Evolutionary conservation across 2,888 invertebrate genomes (phyloP), one percentile per base, ranked within the genome.

Genomic region (Andrena trimmerana): DNA sequence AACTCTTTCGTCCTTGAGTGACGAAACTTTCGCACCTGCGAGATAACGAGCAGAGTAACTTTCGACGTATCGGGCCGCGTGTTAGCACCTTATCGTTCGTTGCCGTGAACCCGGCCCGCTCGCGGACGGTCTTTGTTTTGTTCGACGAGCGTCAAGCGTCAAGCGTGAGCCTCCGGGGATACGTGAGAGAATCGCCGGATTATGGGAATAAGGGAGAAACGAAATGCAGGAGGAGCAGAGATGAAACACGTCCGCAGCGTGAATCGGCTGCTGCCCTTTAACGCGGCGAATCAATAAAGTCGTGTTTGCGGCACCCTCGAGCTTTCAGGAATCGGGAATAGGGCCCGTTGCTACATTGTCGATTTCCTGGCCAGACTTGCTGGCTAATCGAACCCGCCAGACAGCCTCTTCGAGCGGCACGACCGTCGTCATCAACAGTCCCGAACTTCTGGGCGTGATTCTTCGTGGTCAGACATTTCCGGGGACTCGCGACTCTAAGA

Each of bases 291-390:
- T 92, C 92, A 90, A 92, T 92, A 92, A 88, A 88, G 84, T 82
- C 84, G 87, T 85, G 83, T 86, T 83, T 78, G 85, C 86, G 75
- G 83, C 86, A 92, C 90, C 92, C 88, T 91, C 92, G 90, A 91
- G 93, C 94, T 93, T 92, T 89, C 78, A 83, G 84, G 84, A 84
- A 83, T 88, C 87, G 80, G 84, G 79, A 94, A 94, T 93, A 94
- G 94, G 93, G 92, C 90, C 88, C 93, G 93, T 93, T 94, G 94
- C 93, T 94, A 93, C 93, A 75, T 86, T 79, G 66, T 80, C 80
- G 76, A 87, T 83, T 86, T 88, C 85, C 86, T 69, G 81, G 65
- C 78, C 10, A 24, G 79, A 78, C 42, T 42, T 42, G 13, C 42
- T 13, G 81, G 73, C 83, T 73, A 84, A 81, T 86, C 87, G 84